Percentiles rank a stretch among this genome's conserved stretches.
phyloP scores from a whole-genome alignment of 2,888 invertebrate species.

The Cerastis leucographa region DNA sequence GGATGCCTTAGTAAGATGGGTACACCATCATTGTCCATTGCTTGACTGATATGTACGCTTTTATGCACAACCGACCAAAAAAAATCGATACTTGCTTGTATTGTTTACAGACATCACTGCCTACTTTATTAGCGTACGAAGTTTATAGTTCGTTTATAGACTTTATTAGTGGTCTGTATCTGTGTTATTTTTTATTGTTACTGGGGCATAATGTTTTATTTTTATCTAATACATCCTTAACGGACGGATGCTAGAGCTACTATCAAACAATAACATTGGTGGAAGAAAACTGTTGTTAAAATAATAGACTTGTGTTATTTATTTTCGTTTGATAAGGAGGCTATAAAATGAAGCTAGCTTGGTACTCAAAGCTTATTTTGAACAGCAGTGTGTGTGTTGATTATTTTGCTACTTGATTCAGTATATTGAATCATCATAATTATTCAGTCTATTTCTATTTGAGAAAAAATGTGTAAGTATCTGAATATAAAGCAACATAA shows the following conservation, averaged over 20 bases:
- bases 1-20: constrained; percentile 71
- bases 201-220: constrained; percentile 23
- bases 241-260: constrained; percentile 27
- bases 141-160: constrained; percentile 14
- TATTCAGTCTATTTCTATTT: neutral
- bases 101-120: constrained; percentile 57
- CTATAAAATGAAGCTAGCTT: constrained; percentile 47
- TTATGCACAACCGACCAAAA: constrained; percentile 67
- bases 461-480: neutral
- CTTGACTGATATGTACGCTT: constrained; percentile 72
- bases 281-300: constrained; percentile 37
- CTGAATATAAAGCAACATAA: constrained; percentile 7
- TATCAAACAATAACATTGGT: constrained; percentile 41
- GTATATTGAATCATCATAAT: neutral
- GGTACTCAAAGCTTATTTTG: constrained; percentile 9
- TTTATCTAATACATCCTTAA: constrained; percentile 35
- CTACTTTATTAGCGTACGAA: constrained; percentile 38
- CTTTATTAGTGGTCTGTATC: constrained; percentile 9
- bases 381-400: constrained; percentile 12
- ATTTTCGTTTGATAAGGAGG: constrained; percentile 49
- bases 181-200: constrained; percentile 32
- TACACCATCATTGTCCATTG: constrained; percentile 64
- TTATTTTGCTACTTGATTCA: neutral
- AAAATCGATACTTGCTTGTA: constrained; percentile 50
- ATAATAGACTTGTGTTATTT: constrained; percentile 31